These are phyloP conservation scores for Lasioglossum figueresi DNA, from an alignment of 2,888 invertebrate genomes.

Conservation along the genomic window DNA sequence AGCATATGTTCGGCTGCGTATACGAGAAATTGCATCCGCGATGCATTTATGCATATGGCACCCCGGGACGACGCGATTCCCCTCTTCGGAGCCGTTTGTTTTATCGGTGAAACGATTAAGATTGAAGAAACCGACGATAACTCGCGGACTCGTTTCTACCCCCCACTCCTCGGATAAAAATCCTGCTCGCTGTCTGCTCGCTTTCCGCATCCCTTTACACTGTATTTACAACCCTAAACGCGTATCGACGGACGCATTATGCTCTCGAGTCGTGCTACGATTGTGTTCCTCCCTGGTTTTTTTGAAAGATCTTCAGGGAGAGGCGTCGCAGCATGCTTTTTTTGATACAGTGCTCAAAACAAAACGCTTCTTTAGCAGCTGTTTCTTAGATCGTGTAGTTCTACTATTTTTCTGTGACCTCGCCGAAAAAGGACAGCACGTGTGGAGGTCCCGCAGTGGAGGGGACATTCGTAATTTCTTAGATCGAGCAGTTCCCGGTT, in stretches of 20 bases:
- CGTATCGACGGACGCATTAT: not conserved
- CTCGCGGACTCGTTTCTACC: not conserved
- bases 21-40: conserved; percentile 14
- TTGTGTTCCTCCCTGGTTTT: not conserved
- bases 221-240: not conserved
- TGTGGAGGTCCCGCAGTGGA: too few species aligned
- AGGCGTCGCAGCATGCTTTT: not conserved
- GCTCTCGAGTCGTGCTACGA: not conserved
- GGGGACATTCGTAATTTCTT: too few species aligned
- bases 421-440: too few species aligned
- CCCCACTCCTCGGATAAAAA: not conserved
- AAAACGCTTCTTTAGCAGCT: not conserved
- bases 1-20: conserved; percentile 22
- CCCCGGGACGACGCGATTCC: not conserved
- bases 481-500: too few species aligned
- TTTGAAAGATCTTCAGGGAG: not conserved
- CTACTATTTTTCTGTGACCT: too few species aligned
- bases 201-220: not conserved
- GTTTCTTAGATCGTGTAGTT: too few species aligned
- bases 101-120: conserved; percentile 14
- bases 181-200: not conserved
- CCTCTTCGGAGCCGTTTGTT: conserved; percentile 13
- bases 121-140: conserved; percentile 15
- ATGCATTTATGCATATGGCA: conserved; percentile 3
- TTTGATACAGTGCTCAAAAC: not conserved